phyloP scores from a whole-genome alignment of 2,888 invertebrate genomes.

The Yponomeuta malinellus region DNA sequence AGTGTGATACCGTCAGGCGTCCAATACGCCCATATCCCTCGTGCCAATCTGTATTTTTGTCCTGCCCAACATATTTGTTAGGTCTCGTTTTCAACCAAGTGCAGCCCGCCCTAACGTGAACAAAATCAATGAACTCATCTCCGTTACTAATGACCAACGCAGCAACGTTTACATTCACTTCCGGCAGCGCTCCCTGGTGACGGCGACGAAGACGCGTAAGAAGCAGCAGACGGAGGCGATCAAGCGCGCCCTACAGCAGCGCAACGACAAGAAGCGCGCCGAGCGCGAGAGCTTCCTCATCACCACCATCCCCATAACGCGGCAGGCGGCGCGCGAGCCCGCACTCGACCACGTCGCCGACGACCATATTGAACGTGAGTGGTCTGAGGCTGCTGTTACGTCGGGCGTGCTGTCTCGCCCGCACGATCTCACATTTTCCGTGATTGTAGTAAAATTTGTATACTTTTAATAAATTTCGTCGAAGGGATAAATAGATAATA shows the following conservation, averaged over 20 bases:
- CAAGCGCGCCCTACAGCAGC: slow-evolving; percentile 94
- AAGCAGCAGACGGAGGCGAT: slow-evolving; percentile 99
- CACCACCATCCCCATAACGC: slow-evolving; percentile 95
- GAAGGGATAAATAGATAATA: too few relatives aligned
- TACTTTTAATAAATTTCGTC: too few relatives aligned
- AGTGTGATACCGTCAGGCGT: too few relatives aligned
- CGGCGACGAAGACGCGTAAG: slow-evolving; percentile 98
- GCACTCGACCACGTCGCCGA: slow-evolving; percentile 91
- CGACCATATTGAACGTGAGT: slow-evolving; percentile 88
- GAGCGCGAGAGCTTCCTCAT: slow-evolving; percentile 96
- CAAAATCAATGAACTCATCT: too few relatives aligned
- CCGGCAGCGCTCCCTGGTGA: slow-evolving; percentile 90
- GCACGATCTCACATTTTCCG: too few relatives aligned
- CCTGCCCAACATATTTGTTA: too few relatives aligned
- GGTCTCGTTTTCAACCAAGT: not conserved
- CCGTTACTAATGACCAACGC: too few relatives aligned
- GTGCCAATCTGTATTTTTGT: too few relatives aligned
- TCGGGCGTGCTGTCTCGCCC: too few relatives aligned
- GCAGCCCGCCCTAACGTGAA: too few relatives aligned
- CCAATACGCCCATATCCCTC: too few relatives aligned
- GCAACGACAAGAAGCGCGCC: slow-evolving; percentile 96
- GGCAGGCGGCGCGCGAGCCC: slow-evolving; percentile 97
- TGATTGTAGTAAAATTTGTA: too few relatives aligned
- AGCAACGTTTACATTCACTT: not conserved
- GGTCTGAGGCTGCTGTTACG: not conserved